Conservation (phyloP, 1,140 invertebrate species). For the Tachypleus tridentatus region DNA sequence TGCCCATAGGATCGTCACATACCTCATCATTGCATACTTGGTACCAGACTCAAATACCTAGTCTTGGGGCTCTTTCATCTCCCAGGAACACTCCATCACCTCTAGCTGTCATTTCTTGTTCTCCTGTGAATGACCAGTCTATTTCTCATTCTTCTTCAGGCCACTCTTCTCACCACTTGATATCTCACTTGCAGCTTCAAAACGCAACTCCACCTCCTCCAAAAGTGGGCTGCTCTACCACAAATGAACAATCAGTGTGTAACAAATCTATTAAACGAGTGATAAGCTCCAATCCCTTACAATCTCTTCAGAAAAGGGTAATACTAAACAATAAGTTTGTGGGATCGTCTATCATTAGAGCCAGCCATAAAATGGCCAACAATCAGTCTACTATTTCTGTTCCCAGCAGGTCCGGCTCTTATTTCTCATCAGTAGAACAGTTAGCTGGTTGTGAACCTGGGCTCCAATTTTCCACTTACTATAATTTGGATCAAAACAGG, state of each 20-base stretch:
- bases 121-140: conserved; percentile 22
- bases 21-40: conserved; percentile 18
- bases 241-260: conserved; percentile 8
- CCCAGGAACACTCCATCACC: conserved; percentile 26
- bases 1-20: conserved; percentile 13
- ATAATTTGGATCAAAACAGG: conserved; percentile 25
- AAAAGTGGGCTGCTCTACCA: not conserved
- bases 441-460: conserved; percentile 18
- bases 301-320: conserved; percentile 28
- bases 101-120: conserved; percentile 11
- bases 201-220: conserved; percentile 10
- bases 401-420: conserved; percentile 10
- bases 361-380: conserved; percentile 18
- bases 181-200: conserved; percentile 1
- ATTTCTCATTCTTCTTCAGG: conserved; percentile 17
- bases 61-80: conserved; percentile 21
- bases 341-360: conserved; percentile 14
- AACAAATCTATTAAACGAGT: not conserved
- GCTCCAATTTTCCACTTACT: conserved; percentile 23
- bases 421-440: conserved; percentile 19
- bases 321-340: conserved; percentile 23
- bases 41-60: conserved; percentile 23
- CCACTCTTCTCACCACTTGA: conserved; percentile 3
- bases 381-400: conserved; percentile 10
- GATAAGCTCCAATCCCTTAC: conserved; percentile 22